These are phyloP conservation scores for Craterocephalus amniculus DNA, from an alignment of 2,797 vertebrate genomes.

Conservation along the genomic window DNA sequence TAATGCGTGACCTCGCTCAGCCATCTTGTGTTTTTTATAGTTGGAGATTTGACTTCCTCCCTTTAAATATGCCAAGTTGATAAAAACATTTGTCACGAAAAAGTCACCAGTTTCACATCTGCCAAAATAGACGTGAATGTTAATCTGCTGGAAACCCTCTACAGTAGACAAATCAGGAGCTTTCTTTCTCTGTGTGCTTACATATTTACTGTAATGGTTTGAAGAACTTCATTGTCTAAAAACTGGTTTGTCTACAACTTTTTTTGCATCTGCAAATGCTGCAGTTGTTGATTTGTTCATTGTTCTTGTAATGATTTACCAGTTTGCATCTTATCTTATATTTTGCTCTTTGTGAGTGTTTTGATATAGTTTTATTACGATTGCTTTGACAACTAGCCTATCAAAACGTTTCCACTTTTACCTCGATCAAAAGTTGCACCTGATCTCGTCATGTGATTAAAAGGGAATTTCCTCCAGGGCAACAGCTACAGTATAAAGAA, in stretches of 20 bases:
- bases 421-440: not conserved
- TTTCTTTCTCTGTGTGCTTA: not conserved
- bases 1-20: not conserved
- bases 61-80: not conserved
- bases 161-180: not conserved
- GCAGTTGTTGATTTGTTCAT: not conserved
- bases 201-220: not conserved
- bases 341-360: not conserved
- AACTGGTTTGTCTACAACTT: not conserved
- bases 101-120: not conserved
- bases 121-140: no score
- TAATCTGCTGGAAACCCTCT: not conserved
- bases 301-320: not conserved
- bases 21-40: not conserved
- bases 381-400: not conserved
- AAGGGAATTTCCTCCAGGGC: constrained; percentile 1
- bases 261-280: no score
- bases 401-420: not conserved
- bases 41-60: not conserved
- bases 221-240: not conserved
- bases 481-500: not conserved
- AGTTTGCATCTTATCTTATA: not conserved
- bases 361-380: not conserved
- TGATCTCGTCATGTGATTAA: not conserved
- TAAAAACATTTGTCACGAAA: not conserved